Evolutionary conservation across 2,888 invertebrate genomes (phyloP), one percentile per base, ranked within the genome.

Genomic region (Prionchulus punctatus): DNA sequence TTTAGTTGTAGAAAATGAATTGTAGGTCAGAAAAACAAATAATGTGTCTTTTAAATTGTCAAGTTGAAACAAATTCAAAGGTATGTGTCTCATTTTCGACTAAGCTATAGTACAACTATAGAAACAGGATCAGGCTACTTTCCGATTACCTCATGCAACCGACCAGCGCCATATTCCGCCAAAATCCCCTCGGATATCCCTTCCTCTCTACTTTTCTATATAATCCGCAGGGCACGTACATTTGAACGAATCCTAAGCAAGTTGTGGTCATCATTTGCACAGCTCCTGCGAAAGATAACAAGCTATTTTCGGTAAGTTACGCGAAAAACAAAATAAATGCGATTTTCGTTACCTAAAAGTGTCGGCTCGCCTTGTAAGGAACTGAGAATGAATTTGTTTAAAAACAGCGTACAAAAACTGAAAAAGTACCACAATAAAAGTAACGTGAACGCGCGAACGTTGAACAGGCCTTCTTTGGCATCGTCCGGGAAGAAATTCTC

Each of bases 251-350:
- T n/a, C 84, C 84, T 72, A 82, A 81, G 45, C 80, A 70, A 49
- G 82, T 80, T 26, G 83, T 84, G 78, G 82, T 81, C 54, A 82
- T 71, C 82, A 84, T 82, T 74, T 84, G 84, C 72, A 80, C 80
- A 59, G 82, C 81, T 62, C 83, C 47, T 45, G 23, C n/a, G 23
- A 23, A 45, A 23, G 4, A 21, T 23, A 18, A 18, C 15, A 45
- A 45, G 23, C 18, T 36, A 36, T 36, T 36, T 36, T 7, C 36
- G 12, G 36, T 36, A 36, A 7, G 36, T 36, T 36, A 36, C 7
- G 18, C 18, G 36, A 36, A 36, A 18, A 12, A 36, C 36, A 12
- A 18, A 18, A 36, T 12, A 18, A 18, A 36, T 12, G 7, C 36
- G 3, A 51, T 53, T 25, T 15, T 30, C 60, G 66, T 65, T 62